These are phyloP conservation scores for Diloba caeruleocephala DNA, from an alignment of 2,888 invertebrate species.

Conservation along the genomic window DNA sequence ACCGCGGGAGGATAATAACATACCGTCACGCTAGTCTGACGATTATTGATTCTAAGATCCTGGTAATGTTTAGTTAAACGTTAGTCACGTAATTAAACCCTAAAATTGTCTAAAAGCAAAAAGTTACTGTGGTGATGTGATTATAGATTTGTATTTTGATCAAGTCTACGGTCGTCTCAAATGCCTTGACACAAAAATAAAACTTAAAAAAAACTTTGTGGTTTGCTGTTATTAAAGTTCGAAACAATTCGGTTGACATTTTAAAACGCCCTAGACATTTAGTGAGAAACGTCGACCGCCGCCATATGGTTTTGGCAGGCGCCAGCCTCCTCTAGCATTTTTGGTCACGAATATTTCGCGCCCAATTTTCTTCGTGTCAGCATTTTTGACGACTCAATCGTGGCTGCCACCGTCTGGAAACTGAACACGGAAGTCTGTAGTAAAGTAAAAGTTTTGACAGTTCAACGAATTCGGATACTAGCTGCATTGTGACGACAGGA, in stretches of 20 bases:
- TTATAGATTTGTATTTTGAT: too few species aligned
- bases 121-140: too few species aligned
- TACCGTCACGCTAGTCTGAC: too few species aligned
- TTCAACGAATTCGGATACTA: conserved; percentile 44
- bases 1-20: too few species aligned
- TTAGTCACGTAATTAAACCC: too few species aligned
- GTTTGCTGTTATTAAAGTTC: conserved; percentile 29
- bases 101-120: too few species aligned
- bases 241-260: conserved; percentile 60
- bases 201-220: background rate
- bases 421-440: conserved; percentile 60
- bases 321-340: conserved; percentile 67
- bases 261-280: conserved; percentile 62
- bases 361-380: conserved; percentile 83
- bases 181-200: too few species aligned
- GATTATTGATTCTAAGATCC: too few species aligned
- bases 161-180: background rate
- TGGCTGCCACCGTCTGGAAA: conserved; percentile 55
- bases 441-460: conserved; percentile 64
- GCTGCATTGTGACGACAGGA: conserved; percentile 50
- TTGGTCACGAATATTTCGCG: conserved; percentile 82
- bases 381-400: conserved; percentile 82
- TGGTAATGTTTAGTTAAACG: too few species aligned
- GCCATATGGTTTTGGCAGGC: conserved; percentile 81
- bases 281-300: conserved; percentile 78